Conservation (phyloP, 2,113 vertebrate species). For the Lagenorhynchus albirostris region DNA sequence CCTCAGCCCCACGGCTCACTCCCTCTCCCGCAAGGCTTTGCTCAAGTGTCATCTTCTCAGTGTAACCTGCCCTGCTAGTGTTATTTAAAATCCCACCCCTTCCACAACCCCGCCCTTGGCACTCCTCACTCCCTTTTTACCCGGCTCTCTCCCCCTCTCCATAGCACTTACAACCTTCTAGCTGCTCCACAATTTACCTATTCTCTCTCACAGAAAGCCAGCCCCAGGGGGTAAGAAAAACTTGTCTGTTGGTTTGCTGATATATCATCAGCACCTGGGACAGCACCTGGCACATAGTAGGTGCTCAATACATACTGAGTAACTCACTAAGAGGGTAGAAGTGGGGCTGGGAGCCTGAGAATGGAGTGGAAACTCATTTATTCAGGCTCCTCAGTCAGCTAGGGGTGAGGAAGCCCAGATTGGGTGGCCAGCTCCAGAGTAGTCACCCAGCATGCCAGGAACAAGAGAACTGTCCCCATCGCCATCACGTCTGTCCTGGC, state of each 20-base stretch:
- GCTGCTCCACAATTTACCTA: not conserved
- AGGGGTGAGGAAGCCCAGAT: not conserved
- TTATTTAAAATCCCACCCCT: not conserved
- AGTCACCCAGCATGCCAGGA: not conserved
- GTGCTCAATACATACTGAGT: not conserved
- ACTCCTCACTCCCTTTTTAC: not conserved
- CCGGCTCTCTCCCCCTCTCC: too few species aligned
- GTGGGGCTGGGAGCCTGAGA: not conserved
- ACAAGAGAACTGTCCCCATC: not conserved
- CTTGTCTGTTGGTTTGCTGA: not conserved
- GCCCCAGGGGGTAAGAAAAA: not conserved
- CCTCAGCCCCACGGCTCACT: rapidly evolving
- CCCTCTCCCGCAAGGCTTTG: not conserved
- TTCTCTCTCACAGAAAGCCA: not conserved
- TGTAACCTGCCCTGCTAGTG: not conserved
- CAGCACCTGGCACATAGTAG: not conserved
- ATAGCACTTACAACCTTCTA: not conserved
- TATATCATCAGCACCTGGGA: constrained; percentile 24
- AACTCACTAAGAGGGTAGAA: not conserved
- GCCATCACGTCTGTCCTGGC: not conserved
- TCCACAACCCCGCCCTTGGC: not conserved
- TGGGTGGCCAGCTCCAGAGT: not conserved
- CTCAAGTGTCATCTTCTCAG: not conserved
- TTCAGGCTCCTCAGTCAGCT: not conserved
- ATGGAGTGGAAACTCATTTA: not conserved